Evolutionary conservation across 2,888 invertebrate genomes (phyloP).

Genomic region (Automeris io): DNA sequence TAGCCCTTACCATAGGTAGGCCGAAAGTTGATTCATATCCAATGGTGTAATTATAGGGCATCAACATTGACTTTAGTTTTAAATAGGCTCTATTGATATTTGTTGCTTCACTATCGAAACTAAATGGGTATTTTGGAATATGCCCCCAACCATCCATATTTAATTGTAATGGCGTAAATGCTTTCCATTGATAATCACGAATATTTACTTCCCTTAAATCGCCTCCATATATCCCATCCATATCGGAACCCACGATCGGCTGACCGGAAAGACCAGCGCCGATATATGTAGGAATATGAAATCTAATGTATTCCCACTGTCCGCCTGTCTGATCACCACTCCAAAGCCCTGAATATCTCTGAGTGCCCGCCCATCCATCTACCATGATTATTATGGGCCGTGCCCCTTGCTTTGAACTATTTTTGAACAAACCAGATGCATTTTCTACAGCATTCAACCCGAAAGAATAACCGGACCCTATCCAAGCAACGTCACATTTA

Average conservation of each 20-base stretch:
- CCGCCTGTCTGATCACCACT: constrained; percentile 66
- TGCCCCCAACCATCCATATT: constrained; percentile 71
- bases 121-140: constrained; percentile 56
- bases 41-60: constrained; percentile 65
- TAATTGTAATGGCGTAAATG: constrained; percentile 63
- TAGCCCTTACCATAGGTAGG: constrained; percentile 61
- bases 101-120: constrained; percentile 48
- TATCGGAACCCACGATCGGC: constrained; percentile 61
- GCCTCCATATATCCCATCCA: constrained; percentile 66
- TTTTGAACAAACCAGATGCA: constrained; percentile 45
- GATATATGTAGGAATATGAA: constrained; percentile 66
- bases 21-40: constrained; percentile 46
- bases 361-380: constrained; percentile 68
- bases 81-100: constrained; percentile 59
- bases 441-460: constrained; percentile 56
- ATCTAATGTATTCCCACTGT: constrained; percentile 66
- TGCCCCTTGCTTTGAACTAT: constrained; percentile 28
- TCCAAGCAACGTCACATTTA: constrained; percentile 70
- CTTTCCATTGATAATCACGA: constrained; percentile 67
- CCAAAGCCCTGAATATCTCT: constrained; percentile 62
- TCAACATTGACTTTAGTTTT: constrained; percentile 59
- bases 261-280: constrained; percentile 62
- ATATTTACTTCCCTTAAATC: constrained; percentile 47
- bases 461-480: constrained; percentile 62
- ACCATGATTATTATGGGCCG: constrained; percentile 62